phyloP scores from a whole-genome alignment of 2,797 vertebrate species.

The Diglossa cyanea region DNA sequence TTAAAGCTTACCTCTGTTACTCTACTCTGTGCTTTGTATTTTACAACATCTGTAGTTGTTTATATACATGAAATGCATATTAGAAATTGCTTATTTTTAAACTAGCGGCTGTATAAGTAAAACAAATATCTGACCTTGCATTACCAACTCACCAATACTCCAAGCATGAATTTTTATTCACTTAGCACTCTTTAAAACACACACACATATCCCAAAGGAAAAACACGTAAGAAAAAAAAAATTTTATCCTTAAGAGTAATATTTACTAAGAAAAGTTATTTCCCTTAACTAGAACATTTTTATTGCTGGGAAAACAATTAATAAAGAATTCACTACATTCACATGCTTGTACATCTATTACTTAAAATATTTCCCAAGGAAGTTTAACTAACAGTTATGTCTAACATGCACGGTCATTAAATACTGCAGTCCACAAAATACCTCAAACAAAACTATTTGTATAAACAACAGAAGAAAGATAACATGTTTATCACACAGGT shows the following conservation, averaged over 20 bases:
- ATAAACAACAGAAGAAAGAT: neutral
- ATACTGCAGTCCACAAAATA: neutral
- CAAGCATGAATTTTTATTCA: conserved; percentile 26
- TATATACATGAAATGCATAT: neutral
- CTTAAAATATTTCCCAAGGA: neutral
- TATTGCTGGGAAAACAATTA: conserved; percentile 34
- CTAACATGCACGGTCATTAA: neutral
- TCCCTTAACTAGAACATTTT: conserved; percentile 35
- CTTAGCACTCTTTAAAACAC: conserved; percentile 7
- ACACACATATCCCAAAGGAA: neutral
- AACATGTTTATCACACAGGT: neutral
- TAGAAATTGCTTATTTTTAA: neutral
- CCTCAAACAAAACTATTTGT: neutral
- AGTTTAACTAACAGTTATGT: neutral
- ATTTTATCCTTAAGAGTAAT: conserved; percentile 24
- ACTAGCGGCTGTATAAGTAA: neutral
- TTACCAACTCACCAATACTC: neutral
- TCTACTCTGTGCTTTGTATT: neutral
- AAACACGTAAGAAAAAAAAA: neutral
- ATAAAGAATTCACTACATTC: conserved; percentile 4
- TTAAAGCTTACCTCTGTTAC: neutral
- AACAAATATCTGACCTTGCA: neutral
- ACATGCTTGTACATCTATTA: neutral
- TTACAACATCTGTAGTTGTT: neutral
- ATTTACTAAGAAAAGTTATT: conserved; percentile 29